These are phyloP conservation scores for Esperia sulphurella DNA, from an alignment of 2,888 invertebrate species.

Conservation along the genomic window DNA sequence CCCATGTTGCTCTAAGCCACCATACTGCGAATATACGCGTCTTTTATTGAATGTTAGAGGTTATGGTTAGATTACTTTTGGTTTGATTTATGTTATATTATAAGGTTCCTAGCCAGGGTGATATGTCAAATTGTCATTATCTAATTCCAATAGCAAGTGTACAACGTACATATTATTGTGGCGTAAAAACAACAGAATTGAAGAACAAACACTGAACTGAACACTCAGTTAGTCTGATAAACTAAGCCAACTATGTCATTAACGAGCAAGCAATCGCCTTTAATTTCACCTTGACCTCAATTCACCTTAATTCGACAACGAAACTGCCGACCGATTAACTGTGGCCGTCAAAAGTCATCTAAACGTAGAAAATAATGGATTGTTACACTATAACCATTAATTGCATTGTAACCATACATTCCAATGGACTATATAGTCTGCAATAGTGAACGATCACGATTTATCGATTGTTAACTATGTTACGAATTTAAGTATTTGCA, in stretches of 20 bases:
- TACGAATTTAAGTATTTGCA: too few relatives aligned
- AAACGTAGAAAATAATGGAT: constrained; percentile 6
- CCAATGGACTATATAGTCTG: background rate
- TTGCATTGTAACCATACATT: background rate
- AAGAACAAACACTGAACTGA: too few relatives aligned
- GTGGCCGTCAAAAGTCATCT: constrained; percentile 7
- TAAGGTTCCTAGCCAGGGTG: too few relatives aligned
- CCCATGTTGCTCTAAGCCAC: too few relatives aligned
- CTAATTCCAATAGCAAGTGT: background rate
- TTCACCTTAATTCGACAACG: background rate
- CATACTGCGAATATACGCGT: too few relatives aligned
- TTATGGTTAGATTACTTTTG: too few relatives aligned
- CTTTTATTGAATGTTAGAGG: too few relatives aligned
- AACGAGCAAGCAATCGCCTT: background rate
- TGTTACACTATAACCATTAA: constrained; percentile 8
- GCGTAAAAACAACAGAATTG: too few relatives aligned
- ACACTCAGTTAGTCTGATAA: background rate
- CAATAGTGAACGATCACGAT: constrained; percentile 2
- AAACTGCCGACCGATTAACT: constrained; percentile 9
- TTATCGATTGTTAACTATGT: constrained; percentile 1
- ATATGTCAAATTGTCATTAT: too few relatives aligned
- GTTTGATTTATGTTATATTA: too few relatives aligned
- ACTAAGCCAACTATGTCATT: background rate
- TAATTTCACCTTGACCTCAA: constrained; percentile 5
- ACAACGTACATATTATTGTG: background rate